Percentiles rank a stretch among this genome's conserved stretches.
phyloP scores from a whole-genome alignment of 2,113 vertebrate genomes.

The Pseudolaguvia tuberculata region DNA sequence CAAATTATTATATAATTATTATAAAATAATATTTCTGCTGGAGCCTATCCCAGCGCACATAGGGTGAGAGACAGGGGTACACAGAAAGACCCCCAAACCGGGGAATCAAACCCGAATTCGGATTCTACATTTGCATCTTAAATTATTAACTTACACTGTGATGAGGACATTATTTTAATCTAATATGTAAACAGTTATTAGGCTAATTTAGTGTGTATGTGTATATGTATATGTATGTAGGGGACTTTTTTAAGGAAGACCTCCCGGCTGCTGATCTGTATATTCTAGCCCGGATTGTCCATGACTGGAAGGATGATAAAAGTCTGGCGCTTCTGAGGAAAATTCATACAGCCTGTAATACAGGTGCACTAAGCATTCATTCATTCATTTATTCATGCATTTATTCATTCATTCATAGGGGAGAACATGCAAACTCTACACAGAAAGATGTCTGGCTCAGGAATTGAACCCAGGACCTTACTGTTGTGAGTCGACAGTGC shows the following conservation, averaged over 20 bases:
- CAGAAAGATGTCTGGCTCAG: too few relatives aligned
- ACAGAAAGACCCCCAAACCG: too few relatives aligned
- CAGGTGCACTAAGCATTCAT: too few relatives aligned
- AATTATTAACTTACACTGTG: not conserved
- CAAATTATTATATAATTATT: too few relatives aligned
- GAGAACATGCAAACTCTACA: too few relatives aligned
- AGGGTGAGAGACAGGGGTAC: too few relatives aligned
- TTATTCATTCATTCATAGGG: too few relatives aligned
- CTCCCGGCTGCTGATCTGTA: slow-evolving; percentile 66
- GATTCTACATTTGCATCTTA: not conserved
- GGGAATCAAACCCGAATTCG: not conserved
- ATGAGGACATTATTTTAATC: not conserved
- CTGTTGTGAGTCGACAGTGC: too few relatives aligned
- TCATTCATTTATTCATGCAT: too few relatives aligned
- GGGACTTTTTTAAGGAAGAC: slow-evolving; percentile 68
- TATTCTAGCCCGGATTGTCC: slow-evolving; percentile 66
- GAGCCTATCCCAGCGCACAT: too few relatives aligned
- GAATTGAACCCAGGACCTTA: too few relatives aligned
- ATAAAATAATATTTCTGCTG: too few relatives aligned
- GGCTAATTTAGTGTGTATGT: not conserved
- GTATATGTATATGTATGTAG: slow-evolving; percentile 39
- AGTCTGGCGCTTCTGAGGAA: slow-evolving; percentile 61
- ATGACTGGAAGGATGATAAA: slow-evolving; percentile 71
- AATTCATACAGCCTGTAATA: slow-evolving; percentile 56
- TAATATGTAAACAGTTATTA: not conserved